Base-by-base conservation (phyloP, 2,888 invertebrate species). In the Cantharis rustica region DNA sequence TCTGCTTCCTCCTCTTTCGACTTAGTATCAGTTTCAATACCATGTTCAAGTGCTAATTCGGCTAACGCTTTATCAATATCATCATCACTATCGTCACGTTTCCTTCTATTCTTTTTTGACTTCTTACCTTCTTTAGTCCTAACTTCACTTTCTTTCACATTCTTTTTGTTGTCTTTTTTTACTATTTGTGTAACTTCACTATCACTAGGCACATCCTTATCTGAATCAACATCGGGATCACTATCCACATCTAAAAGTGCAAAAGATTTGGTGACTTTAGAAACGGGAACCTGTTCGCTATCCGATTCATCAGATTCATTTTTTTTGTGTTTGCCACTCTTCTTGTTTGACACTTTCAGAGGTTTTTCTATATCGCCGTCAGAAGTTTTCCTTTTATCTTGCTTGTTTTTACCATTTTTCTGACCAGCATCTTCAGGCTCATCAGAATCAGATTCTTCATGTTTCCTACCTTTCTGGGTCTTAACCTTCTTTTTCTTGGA, bases 21-120 rank as follows among this genome's bases (percentile, higher is more conserved):
- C 17, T n/a, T 73, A 61, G 63, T 31, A 85, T 84, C 89, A 79
- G 91, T 90, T 79, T 89, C 89, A 83, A 92, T 91, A 0, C 90
- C 89, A 88, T 95, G 94, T 89, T 96, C 96, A 89, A 95, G 90
- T 88, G 94, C 93, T 79, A 96, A 88, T 88, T 96, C 95, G 11
- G 95, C 96, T 79, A 96, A 88, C 77, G 95, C 93, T 88, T 95
- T 95, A 84, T 96, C 96, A 77, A 96, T 89, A 86, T 96, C 96
- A 79, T 95, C 95, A 86, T 94, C 94, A 84, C 94, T 94, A 73
- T 94, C 94, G 83, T 93, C 92, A 81, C 92, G 93, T 89, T 93
- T 95, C 84, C 93, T 92, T 84, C 92, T 93, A 4, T 90, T 88
- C 87, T 94, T 94, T 85, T 94, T 95, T 3, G 92, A 91, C 86